A percentile compares a stretch with the other conserved stretches of the same genome.
Evolutionary conservation across 2,797 vertebrate species (phyloP).

Genomic region (Mormyrops boulengeri): DNA sequence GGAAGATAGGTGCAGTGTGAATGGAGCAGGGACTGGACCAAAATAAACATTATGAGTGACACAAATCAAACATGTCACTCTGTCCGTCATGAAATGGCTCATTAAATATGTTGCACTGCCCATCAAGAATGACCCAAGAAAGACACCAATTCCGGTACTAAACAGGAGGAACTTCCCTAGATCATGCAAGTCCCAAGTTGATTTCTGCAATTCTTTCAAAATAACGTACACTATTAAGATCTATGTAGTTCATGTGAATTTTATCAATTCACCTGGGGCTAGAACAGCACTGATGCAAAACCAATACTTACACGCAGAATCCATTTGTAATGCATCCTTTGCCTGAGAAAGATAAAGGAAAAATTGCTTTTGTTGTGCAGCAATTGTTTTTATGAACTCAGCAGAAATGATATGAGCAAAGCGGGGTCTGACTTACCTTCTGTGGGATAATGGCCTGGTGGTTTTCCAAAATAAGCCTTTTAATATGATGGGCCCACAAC

Average conservation of each 20-base stretch:
- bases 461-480: slow-evolving; percentile 92
- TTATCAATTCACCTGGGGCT: not conserved
- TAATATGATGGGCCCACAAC: slow-evolving; percentile 89
- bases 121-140: not conserved
- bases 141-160: not conserved
- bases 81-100: not conserved
- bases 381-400: not conserved
- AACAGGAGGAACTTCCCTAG: not conserved
- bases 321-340: slow-evolving; percentile 86
- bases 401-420: not conserved
- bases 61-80: not conserved
- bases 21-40: not conserved
- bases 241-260: not conserved
- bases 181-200: not conserved
- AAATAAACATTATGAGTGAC: not conserved
- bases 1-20: slow-evolving; percentile 5
- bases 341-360: slow-evolving; percentile 59
- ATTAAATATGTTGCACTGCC: not conserved
- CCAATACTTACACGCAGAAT: slow-evolving; percentile 75
- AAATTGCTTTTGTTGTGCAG: slow-evolving; percentile 13
- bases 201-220: not conserved
- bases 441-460: slow-evolving; percentile 85
- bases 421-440: slow-evolving; percentile 60
- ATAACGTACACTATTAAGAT: not conserved
- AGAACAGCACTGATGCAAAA: not conserved